Conservation (phyloP, 2,797 vertebrate species). For the Pogonophryne albipinna region DNA sequence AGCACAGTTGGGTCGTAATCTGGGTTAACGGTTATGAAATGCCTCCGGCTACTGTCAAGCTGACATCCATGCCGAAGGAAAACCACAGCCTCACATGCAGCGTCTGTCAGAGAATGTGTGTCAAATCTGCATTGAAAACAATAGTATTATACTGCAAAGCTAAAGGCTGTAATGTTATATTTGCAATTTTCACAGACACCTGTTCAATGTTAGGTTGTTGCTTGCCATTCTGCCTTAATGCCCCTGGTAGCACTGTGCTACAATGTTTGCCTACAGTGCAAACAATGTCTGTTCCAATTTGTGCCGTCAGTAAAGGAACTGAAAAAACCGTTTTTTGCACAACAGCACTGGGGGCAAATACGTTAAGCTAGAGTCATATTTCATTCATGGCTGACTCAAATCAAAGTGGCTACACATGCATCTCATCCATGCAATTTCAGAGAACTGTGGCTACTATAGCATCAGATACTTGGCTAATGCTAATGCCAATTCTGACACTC, state of each 20-base stretch:
- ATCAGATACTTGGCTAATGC: neutral
- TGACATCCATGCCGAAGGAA: neutral
- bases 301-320: neutral
- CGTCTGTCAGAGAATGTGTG: neutral
- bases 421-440: too few species aligned
- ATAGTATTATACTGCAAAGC: neutral
- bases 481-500: neutral
- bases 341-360: neutral
- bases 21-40: conserved; percentile 18
- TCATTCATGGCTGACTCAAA: neutral
- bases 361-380: neutral
- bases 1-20: neutral
- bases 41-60: neutral
- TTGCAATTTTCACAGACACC: neutral
- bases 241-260: too few species aligned
- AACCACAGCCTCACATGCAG: neutral
- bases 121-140: neutral
- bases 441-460: neutral
- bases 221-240: neutral
- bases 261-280: neutral
- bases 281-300: neutral
- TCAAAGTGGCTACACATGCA: neutral
- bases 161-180: neutral
- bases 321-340: neutral
- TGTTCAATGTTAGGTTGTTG: too few species aligned